A percentile compares a stretch with the other conserved stretches of the same genome.
phyloP scores from a whole-genome alignment of 2,797 vertebrate species.

The Mus minutoides region DNA sequence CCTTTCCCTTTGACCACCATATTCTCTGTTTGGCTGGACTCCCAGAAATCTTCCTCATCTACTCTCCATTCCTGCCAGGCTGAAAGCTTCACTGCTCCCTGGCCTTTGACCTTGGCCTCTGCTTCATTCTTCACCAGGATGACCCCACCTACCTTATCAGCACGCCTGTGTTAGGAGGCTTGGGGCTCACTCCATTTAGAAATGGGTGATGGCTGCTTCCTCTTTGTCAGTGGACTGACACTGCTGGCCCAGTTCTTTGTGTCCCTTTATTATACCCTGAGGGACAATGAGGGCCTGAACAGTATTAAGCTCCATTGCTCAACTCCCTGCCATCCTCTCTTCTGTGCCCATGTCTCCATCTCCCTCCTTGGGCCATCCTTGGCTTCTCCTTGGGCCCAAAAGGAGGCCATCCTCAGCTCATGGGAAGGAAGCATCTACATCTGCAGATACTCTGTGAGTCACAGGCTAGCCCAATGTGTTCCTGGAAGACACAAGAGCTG shows the following conservation, averaged over 20 bases:
- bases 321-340: background rate
- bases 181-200: too few relatives aligned
- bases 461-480: rapidly evolving
- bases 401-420: background rate
- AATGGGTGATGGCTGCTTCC: too few relatives aligned
- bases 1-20: too few relatives aligned
- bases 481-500: background rate
- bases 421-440: background rate
- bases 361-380: background rate
- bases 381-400: background rate
- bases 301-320: too few relatives aligned
- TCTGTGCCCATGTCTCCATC: rapidly evolving
- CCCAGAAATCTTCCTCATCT: too few relatives aligned
- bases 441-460: too few relatives aligned
- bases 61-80: too few relatives aligned
- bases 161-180: background rate
- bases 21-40: too few relatives aligned
- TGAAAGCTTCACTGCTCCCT: background rate
- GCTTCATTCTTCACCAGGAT: background rate
- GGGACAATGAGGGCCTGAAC: background rate
- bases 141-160: background rate
- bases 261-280: too few relatives aligned
- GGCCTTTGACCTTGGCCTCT: background rate
- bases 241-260: rapidly evolving
- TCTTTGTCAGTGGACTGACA: background rate